Conservation (phyloP, 1,140 invertebrate genomes). For the Drosophila aff. region DNA sequence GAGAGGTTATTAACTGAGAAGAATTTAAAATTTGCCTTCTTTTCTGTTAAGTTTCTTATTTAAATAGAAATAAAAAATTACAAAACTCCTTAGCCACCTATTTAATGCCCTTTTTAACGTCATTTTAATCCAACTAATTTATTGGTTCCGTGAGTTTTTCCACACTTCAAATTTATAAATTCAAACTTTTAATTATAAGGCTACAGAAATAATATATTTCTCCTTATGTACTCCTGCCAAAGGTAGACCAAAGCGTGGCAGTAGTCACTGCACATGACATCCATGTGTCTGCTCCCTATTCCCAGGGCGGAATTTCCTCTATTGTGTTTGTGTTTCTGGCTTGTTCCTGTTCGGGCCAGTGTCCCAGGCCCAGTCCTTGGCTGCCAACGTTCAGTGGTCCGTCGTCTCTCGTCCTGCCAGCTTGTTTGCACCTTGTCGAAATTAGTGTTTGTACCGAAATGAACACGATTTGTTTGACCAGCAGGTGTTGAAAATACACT, state of each 20-base stretch:
- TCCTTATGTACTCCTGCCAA: constrained; percentile 7
- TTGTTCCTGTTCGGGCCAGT: constrained; percentile 53
- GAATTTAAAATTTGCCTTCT: neutral
- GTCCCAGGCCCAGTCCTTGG: constrained; percentile 24
- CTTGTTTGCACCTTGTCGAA: constrained; percentile 83
- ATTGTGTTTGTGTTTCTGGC: constrained; percentile 53
- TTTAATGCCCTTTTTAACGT: no score
- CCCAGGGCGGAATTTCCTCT: constrained; percentile 21
- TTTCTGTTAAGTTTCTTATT: neutral
- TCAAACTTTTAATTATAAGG: no score
- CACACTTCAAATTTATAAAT: no score
- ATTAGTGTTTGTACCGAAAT: constrained; percentile 82
- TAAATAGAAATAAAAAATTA: neutral
- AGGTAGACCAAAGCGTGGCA: constrained; percentile 23
- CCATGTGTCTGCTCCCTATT: constrained; percentile 28
- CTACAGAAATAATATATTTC: neutral
- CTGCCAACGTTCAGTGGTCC: neutral
- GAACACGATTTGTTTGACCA: constrained; percentile 82
- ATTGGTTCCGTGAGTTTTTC: neutral
- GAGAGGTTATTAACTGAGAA: no score
- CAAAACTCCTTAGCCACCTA: no score
- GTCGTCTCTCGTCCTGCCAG: constrained; percentile 31
- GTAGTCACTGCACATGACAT: constrained; percentile 58
- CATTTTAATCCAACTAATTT: neutral
- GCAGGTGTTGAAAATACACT: constrained; percentile 82